Evolutionary conservation across 2,888 invertebrate genomes (phyloP).

Genomic region (Dryobota labecula): DNA sequence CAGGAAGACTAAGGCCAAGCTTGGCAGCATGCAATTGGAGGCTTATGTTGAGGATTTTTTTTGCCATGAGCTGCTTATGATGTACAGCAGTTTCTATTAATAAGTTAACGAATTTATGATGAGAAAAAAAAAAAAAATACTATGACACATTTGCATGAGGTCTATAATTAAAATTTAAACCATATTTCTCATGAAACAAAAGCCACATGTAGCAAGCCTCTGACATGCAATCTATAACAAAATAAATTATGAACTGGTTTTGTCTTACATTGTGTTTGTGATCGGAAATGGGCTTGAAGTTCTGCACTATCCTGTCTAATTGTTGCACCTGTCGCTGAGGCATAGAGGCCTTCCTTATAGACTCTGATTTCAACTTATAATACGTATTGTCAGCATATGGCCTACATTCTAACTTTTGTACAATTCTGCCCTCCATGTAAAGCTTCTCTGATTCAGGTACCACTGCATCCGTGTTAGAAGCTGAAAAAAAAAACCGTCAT

Average conservation of each 20-base stretch:
- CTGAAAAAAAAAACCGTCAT: slow-evolving; percentile 77
- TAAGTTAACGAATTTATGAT: background rate
- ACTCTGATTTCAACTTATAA: slow-evolving; percentile 97
- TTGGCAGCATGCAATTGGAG: too few species aligned
- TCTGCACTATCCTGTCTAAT: slow-evolving; percentile 96
- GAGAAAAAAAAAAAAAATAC: slow-evolving; percentile 1
- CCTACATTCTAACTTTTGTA: slow-evolving; percentile 98
- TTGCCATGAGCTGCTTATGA: background rate
- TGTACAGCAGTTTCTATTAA: background rate
- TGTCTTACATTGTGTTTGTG: slow-evolving; percentile 96
- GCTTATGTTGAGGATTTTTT: background rate
- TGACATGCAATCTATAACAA: background rate
- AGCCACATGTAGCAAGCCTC: background rate
- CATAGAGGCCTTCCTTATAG: slow-evolving; percentile 96
- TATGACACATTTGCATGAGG: background rate
- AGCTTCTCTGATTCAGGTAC: slow-evolving; percentile 95
- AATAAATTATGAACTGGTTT: background rate
- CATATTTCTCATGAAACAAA: background rate
- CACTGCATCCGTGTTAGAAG: slow-evolving; percentile 92
- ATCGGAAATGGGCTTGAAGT: slow-evolving; percentile 97
- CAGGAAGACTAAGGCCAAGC: background rate
- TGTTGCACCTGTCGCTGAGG: slow-evolving; percentile 96
- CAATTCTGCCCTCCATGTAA: slow-evolving; percentile 97
- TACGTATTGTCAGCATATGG: slow-evolving; percentile 97
- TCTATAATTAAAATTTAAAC: background rate